Evolutionary conservation across 2,113 vertebrate species (phyloP), one percentile per base, ranked within the genome.

Genomic region (Neodontobutis hainanensis): DNA sequence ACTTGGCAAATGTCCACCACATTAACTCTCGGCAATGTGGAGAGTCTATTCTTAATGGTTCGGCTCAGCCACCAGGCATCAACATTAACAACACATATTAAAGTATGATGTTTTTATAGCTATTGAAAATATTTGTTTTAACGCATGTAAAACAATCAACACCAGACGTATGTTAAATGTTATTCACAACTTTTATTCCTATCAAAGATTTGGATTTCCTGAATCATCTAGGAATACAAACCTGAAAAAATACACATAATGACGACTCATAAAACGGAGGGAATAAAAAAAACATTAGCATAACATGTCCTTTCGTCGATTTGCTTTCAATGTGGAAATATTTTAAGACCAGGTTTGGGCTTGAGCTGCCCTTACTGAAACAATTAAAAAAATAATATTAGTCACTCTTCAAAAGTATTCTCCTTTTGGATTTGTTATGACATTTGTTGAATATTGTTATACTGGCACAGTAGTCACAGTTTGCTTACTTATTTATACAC

Each of bases 1-100:
- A 73, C 73, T 90, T 88, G 85, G 81, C 85, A 78, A 61, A 74
- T 60, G 45, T 83, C 83, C 85, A 86, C 70, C 51, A 73, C 56
- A 78, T 84, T 74, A 87, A 80, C 61, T 65, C 80, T 56, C 66
- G 1, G 73, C 60, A 71, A 83, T 80, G 87, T 69, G 70, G 36
- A 70, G 59, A 14, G 73, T 58, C 75, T 73, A 61, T 70, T 80
- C 68, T 70, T 81, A 80, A 82, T 76, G 74, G 71, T 68, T 78
- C 60, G 45, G 73, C 64, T 83, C 56, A 42, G 40, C 12, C 40
- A 8, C 35, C 78, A 80, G 61, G 76, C 55, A 43, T 68, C 27
- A 52, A 74, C 51, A 72, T 44, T 47, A 60, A 53, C 81, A 46
- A 51, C 46, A 58, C 8, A 7, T 32, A 77, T 75, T 58, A 58